Evolutionary conservation across 2,888 invertebrate genomes (phyloP).

Genomic region (Pristionchus arcanus): DNA sequence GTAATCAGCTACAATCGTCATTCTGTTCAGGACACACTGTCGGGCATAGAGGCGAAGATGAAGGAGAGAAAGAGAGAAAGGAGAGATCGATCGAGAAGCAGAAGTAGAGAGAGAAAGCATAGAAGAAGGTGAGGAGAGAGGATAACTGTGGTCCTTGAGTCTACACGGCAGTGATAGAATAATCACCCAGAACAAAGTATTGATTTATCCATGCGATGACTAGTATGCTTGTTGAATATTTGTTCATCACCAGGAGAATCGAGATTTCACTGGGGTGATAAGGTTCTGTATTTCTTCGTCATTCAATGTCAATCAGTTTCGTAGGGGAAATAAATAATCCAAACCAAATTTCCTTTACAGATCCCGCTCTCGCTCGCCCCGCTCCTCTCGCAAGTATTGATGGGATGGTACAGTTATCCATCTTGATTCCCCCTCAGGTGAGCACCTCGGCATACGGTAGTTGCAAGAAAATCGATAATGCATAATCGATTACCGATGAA

Average conservation of each 20-base stretch:
- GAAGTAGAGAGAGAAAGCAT: constrained; percentile 67
- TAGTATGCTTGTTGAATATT: too few relatives aligned
- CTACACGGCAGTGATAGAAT: too few relatives aligned
- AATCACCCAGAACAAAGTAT: too few relatives aligned
- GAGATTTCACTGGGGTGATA: neutral
- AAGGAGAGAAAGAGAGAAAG: constrained; percentile 79
- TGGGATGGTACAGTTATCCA: constrained; percentile 29
- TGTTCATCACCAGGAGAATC: neutral
- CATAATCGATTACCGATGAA: neutral
- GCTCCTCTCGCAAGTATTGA: constrained; percentile 52
- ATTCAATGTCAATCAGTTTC: neutral
- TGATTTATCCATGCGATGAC: too few relatives aligned
- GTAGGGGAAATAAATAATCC: neutral
- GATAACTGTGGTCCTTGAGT: too few relatives aligned
- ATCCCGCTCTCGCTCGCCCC: constrained; percentile 49
- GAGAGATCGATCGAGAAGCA: constrained; percentile 58
- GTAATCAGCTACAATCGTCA: neutral
- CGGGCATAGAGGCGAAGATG: constrained; percentile 97
- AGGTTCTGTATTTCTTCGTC: neutral
- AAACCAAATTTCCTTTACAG: neutral
- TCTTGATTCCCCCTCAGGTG: constrained; percentile 38
- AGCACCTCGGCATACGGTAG: neutral
- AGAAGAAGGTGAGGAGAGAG: constrained; percentile 61
- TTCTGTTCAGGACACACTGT: constrained; percentile 89
- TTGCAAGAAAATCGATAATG: constrained; percentile 11